Conservation (phyloP, 2,888 invertebrate genomes). For the Macroteleia sp. region DNA sequence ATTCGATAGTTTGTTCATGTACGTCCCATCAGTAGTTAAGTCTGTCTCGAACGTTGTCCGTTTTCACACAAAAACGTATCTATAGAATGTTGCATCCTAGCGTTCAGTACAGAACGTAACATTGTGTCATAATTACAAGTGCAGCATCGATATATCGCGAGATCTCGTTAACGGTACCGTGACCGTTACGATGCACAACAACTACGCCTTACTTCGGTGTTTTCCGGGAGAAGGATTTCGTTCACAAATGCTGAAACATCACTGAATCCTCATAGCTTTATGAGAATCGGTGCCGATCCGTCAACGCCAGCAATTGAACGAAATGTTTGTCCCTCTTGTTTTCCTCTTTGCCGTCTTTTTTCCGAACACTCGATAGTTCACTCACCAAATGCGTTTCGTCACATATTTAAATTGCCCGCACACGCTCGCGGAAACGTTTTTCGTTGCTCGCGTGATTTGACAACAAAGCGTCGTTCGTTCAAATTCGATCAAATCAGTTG, state of each 20-base stretch:
- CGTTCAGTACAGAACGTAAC: constrained; percentile 20
- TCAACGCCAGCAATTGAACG: background rate
- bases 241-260: background rate
- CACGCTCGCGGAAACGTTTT: no score
- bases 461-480: no score
- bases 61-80: no score
- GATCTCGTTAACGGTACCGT: constrained; percentile 49
- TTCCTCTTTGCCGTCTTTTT: background rate
- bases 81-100: no score
- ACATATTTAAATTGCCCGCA: background rate
- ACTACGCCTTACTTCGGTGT: constrained; percentile 54
- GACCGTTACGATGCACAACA: constrained; percentile 37
- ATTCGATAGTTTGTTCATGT: no score
- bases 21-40: no score
- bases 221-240: constrained; percentile 17
- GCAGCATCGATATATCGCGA: constrained; percentile 50
- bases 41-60: no score
- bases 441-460: no score
- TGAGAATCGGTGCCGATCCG: background rate
- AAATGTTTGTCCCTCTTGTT: no score
- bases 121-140: constrained; percentile 37
- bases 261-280: constrained; percentile 1
- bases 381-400: background rate
- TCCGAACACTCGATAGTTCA: background rate
- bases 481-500: no score